These are phyloP conservation scores for Tetramorium parvispinum DNA, from an alignment of 1,140 invertebrate genomes.

Conservation along the genomic window DNA sequence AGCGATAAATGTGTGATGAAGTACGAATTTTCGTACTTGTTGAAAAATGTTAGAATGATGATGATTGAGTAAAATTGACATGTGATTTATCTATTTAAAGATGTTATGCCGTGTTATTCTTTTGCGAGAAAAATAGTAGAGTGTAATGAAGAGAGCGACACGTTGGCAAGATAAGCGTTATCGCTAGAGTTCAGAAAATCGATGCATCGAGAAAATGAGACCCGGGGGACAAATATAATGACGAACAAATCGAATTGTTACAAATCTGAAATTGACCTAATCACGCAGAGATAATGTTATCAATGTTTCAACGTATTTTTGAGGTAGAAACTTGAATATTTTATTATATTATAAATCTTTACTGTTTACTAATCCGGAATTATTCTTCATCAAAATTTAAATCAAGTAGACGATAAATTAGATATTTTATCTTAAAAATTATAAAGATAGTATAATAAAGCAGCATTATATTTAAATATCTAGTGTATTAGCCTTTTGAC, in stretches of 20 bases:
- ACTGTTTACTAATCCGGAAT: background rate
- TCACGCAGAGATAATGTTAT: background rate
- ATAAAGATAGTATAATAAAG: too few species aligned
- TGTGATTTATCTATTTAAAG: background rate
- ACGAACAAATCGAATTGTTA: background rate
- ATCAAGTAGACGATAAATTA: background rate
- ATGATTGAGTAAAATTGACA: background rate
- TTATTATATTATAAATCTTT: background rate
- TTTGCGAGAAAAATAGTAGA: background rate
- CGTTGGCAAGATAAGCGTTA: slow-evolving; percentile 12
- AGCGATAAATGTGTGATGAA: background rate
- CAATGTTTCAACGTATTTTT: background rate
- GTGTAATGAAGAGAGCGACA: background rate
- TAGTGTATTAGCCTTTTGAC: background rate
- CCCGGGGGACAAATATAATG: background rate
- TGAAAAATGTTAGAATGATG: background rate
- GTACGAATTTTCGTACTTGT: background rate
- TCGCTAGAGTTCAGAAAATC: slow-evolving; percentile 6
- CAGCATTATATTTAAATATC: background rate
- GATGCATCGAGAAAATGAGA: background rate
- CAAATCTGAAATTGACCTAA: slow-evolving; percentile 16
- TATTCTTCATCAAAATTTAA: background rate
- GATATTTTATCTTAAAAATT: background rate
- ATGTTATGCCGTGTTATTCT: background rate
- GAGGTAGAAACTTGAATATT: background rate